Conservation (phyloP, 2,888 invertebrate genomes). For the Apamea crenata region DNA sequence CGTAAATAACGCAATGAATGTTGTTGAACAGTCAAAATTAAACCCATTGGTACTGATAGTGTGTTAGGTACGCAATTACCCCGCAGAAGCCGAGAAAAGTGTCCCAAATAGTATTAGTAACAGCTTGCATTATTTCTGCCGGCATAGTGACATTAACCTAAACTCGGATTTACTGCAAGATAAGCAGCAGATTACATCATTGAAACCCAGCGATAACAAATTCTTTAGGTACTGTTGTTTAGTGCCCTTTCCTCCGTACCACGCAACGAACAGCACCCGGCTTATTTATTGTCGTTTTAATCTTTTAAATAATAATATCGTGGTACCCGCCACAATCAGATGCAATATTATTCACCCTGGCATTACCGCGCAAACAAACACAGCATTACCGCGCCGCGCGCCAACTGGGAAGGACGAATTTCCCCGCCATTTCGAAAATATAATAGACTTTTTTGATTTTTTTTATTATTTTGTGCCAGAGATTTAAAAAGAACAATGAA, state of each 20-base stretch:
- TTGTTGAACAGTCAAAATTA: no score
- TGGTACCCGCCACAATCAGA: slow-evolving; percentile 61
- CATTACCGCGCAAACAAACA: no score
- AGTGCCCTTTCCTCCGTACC: slow-evolving; percentile 26
- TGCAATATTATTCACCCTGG: slow-evolving; percentile 49
- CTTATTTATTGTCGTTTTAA: slow-evolving; percentile 8
- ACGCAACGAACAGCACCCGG: neutral
- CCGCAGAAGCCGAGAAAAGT: neutral
- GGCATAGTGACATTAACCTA: slow-evolving; percentile 1
- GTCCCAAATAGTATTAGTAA: neutral
- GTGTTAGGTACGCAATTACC: no score
- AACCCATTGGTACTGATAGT: no score
- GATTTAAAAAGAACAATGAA: slow-evolving; percentile 65
- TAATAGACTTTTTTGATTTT: slow-evolving; percentile 10
- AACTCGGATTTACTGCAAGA: slow-evolving; percentile 13
- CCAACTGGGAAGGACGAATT: slow-evolving; percentile 47
- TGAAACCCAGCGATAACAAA: neutral
- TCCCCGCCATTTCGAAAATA: slow-evolving; percentile 15
- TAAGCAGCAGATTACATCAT: slow-evolving; percentile 30
- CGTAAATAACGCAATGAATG: no score
- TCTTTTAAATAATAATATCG: neutral
- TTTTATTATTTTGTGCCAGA: slow-evolving; percentile 51
- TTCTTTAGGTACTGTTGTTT: slow-evolving; percentile 13
- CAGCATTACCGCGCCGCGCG: slow-evolving; percentile 52
- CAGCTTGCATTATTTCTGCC: neutral